Percentiles rank a stretch among this genome's conserved stretches.
Conservation (phyloP, 1,140 invertebrate genomes). For the Drosophila dunni region DNA sequence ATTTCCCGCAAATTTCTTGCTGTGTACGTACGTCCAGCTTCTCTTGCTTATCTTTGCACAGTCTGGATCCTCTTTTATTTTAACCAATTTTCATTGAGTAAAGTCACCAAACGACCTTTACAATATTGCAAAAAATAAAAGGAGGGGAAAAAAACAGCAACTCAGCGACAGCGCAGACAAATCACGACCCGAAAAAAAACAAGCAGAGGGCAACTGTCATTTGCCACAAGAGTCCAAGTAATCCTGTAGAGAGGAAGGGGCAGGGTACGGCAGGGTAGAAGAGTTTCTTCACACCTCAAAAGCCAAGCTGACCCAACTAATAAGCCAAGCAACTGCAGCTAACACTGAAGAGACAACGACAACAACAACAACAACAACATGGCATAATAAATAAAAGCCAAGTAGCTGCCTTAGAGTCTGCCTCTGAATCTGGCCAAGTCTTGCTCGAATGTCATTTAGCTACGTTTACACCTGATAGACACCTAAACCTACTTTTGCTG, state of each 20-base stretch:
- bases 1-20: too few species aligned
- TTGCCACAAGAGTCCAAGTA: constrained; percentile 27
- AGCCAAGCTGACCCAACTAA: constrained; percentile 73
- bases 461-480: constrained; percentile 21
- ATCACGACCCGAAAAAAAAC: constrained; percentile 69
- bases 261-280: constrained; percentile 1
- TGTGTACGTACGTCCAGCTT: constrained; percentile 3
- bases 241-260: constrained; percentile 3
- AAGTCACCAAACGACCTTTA: constrained; percentile 75
- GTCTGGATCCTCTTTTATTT: constrained; percentile 21
- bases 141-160: not conserved
- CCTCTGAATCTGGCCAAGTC: constrained; percentile 54
- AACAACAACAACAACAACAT: constrained; percentile 60
- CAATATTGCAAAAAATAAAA: constrained; percentile 45
- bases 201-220: constrained; percentile 48
- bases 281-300: constrained; percentile 62
- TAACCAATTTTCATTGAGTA: constrained; percentile 70
- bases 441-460: not conserved
- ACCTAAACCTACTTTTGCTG: too few species aligned
- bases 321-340: constrained; percentile 63
- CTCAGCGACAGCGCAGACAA: constrained; percentile 62
- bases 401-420: constrained; percentile 76
- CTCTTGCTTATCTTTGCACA: constrained; percentile 1
- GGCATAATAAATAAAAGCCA: constrained; percentile 82
- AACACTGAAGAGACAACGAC: constrained; percentile 44